Percentiles rank a stretch among this genome's conserved stretches.
Conservation (phyloP, 2,797 vertebrate genomes). For the Garrulus glandarius region DNA sequence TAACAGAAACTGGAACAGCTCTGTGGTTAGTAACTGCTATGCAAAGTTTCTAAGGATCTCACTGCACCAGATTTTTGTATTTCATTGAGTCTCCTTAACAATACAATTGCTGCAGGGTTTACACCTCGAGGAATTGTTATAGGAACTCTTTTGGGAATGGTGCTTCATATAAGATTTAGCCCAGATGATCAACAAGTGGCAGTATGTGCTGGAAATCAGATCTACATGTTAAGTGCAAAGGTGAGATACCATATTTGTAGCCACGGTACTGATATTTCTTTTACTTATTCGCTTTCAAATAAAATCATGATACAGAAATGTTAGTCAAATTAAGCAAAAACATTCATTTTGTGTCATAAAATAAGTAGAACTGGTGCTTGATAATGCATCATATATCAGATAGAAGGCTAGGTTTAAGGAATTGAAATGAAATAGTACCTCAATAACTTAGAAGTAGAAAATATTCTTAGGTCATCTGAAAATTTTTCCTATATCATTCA, state of each 20-base stretch:
- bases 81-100: neutral
- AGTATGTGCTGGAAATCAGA: constrained; percentile 55
- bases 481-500: neutral
- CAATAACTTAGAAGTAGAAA: neutral
- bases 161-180: constrained; percentile 66
- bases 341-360: neutral
- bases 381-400: neutral
- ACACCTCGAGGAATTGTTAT: constrained; percentile 55
- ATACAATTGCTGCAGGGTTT: constrained; percentile 46
- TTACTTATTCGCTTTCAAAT: neutral
- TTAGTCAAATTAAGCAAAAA: neutral
- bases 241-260: constrained; percentile 40
- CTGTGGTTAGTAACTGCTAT: neutral
- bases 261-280: neutral
- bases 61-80: neutral
- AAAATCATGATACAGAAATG: neutral
- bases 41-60: neutral
- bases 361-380: neutral
- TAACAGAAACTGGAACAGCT: neutral
- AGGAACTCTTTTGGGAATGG: constrained; percentile 56
- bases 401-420: neutral
- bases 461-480: neutral
- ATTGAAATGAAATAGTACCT: neutral
- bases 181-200: constrained; percentile 60
- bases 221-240: constrained; percentile 63